Base-by-base conservation (phyloP, 2,888 invertebrate genomes). In the Cataglyphis livida region DNA sequence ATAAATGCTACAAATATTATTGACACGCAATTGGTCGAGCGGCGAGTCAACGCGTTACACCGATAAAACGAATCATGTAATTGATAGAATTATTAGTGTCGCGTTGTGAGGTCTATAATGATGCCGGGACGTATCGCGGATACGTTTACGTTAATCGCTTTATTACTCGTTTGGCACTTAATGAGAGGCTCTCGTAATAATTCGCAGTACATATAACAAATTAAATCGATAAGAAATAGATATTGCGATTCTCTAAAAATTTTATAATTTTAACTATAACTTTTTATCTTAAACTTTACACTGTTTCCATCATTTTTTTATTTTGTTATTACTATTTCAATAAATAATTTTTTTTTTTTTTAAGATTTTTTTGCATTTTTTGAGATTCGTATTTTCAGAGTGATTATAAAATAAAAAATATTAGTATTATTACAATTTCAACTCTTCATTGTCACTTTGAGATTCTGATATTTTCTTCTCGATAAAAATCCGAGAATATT, bases 51-150 rank as follows among this genome's bases (percentile, higher is more conserved):
- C 78, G 78, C 78, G 78, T 79, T 79, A 79, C 78, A 79, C 78
- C 78, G 78, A 79, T 79, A 79, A 79, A 79, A 79, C 78, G 57
- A 79, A 79, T 79, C 78, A 79, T 79, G 78, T 79, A 79, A 79
- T 79, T 79, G 78, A 79, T 79, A 79, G 78, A 79, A 79, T 79
- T 79, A 79, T 79, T 79, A 79, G 78, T 79, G 78, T 79, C 78
- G 78, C 59, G 44, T 79, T 79, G 51, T 51, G 78, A 79, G 78
- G 70, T 79, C 78, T 79, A 70, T 79, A 79, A 79, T 79, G 70
- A 79, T 70, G 78, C 59, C 59, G 59, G 38, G 70, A 61, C 76
- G 15, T 65, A 65, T 76, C 54, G 70, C 44, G 44, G 71, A 18
- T 61, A 38, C 44, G 70, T 54, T 41, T n/a, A 21, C 44, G 59